Evolutionary conservation across 2,113 vertebrate species (phyloP).

Genomic region (Alaudala cheleensis): DNA sequence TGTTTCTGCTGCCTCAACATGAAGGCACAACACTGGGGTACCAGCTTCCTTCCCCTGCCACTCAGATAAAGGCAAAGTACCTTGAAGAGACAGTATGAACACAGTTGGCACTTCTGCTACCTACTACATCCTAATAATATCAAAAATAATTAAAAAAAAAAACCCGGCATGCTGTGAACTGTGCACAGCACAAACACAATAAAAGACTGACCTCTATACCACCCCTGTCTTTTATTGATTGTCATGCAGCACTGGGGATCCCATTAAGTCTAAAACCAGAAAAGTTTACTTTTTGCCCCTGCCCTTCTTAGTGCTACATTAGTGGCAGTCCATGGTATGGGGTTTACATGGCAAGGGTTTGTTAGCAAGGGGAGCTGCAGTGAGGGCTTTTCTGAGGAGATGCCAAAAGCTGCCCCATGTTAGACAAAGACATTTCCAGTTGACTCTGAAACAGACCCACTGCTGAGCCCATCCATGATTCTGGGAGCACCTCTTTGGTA

Average conservation of each 20-base stretch:
- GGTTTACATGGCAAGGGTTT: not conserved
- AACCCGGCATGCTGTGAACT: not conserved
- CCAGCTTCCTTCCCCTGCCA: not conserved
- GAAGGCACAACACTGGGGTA: not conserved
- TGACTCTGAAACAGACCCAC: not conserved
- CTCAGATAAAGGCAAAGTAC: not conserved
- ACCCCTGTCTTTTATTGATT: not conserved
- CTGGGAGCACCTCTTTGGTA: not conserved
- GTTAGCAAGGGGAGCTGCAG: not conserved
- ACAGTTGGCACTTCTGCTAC: not conserved
- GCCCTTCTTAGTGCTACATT: not conserved
- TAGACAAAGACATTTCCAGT: not conserved
- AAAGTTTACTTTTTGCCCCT: not conserved
- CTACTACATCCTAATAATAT: not conserved
- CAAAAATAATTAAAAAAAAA: not conserved
- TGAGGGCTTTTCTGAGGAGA: not conserved
- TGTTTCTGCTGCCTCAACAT: not conserved
- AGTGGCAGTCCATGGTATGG: not conserved
- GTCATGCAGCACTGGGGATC: not conserved
- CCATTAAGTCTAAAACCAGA: not conserved
- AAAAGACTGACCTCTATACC: not conserved
- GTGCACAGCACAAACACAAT: not conserved
- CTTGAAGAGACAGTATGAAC: not conserved
- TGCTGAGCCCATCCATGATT: not conserved
- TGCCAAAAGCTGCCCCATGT: not conserved